Evolutionary conservation across 2,113 vertebrate species (phyloP).

Genomic region (Regulus satrapa): DNA sequence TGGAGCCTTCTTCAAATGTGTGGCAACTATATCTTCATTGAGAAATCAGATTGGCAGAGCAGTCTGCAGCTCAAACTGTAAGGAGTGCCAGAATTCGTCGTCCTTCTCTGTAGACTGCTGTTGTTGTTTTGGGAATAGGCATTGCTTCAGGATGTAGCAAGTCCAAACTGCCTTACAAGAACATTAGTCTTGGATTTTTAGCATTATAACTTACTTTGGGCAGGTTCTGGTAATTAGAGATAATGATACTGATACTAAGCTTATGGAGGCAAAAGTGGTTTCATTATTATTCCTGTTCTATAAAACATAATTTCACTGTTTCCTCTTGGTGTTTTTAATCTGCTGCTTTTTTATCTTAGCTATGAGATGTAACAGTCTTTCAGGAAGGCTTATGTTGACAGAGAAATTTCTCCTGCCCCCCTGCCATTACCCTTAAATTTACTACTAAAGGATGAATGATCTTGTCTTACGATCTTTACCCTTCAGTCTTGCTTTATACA

Average conservation of each 20-base stretch:
- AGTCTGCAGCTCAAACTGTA: background rate
- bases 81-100: background rate
- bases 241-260: background rate
- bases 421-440: background rate
- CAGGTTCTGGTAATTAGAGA: background rate
- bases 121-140: background rate
- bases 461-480: background rate
- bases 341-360: background rate
- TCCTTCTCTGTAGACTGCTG: background rate
- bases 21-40: background rate
- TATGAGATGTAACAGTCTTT: background rate
- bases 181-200: background rate
- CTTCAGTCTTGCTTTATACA: background rate
- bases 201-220: background rate
- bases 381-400: background rate
- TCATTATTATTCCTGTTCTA: background rate
- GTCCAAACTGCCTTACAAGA: background rate
- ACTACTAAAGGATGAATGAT: background rate
- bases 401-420: background rate
- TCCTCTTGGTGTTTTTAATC: background rate
- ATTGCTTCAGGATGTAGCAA: background rate
- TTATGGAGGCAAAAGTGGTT: background rate
- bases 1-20: background rate
- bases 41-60: background rate
- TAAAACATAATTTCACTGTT: background rate